A percentile compares a stretch with the other conserved stretches of the same genome.
These are phyloP conservation scores for Aldabrachelys gigantea DNA, from an alignment of 2,113 vertebrate genomes.

Conservation along the genomic window DNA sequence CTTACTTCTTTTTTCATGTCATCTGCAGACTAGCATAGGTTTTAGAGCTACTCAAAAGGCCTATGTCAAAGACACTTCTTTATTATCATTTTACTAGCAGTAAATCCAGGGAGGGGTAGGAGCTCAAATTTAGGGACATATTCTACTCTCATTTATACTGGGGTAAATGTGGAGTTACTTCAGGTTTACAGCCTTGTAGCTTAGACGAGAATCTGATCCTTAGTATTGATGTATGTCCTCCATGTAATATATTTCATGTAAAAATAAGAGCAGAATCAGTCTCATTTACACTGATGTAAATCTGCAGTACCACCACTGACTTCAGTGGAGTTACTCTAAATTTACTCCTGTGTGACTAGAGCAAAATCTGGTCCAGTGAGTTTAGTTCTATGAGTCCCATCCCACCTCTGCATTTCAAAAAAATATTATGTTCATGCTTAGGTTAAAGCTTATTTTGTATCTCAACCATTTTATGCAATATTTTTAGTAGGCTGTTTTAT, in stretches of 20 bases:
- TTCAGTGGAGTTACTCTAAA: neutral
- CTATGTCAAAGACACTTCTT: constrained; percentile 56
- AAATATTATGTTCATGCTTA: constrained; percentile 48
- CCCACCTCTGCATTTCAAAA: constrained; percentile 65
- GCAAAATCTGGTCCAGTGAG: neutral
- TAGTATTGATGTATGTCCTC: constrained; percentile 2
- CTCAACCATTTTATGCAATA: constrained; percentile 54
- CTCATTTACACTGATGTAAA: neutral
- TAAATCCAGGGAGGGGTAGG: constrained; percentile 46
- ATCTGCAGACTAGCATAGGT: constrained; percentile 49
- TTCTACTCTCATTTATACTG: constrained; percentile 8
- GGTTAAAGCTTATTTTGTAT: constrained; percentile 54
- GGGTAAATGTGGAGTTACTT: neutral
- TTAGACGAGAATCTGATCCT: neutral
- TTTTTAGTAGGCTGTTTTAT: constrained; percentile 62
- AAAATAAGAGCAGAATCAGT: neutral
- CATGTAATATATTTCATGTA: constrained; percentile 18
- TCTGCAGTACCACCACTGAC: neutral
- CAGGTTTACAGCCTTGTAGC: neutral
- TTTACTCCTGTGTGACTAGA: neutral
- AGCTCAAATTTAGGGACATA: constrained; percentile 10
- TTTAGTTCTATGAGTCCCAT: constrained; percentile 47
- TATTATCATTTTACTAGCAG: constrained; percentile 73
- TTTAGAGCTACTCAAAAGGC: constrained; percentile 52
- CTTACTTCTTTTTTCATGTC: constrained; percentile 74